Evolutionary conservation across 1,140 invertebrate species (phyloP), one percentile per base, ranked within the genome.

Genomic region (Achroia grisella): DNA sequence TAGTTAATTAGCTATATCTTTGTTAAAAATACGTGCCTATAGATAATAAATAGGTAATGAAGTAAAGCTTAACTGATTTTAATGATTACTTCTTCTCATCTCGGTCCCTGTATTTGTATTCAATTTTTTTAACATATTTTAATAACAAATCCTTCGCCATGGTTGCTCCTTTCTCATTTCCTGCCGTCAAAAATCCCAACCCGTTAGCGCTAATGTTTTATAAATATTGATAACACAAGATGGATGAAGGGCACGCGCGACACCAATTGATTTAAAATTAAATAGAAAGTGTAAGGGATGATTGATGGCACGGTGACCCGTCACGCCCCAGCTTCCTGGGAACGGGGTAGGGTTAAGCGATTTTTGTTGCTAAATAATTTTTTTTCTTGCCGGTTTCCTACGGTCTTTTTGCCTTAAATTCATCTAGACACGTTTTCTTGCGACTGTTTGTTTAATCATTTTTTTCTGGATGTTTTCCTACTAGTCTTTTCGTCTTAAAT

Each of bases 181-280:
- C 60, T 44, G n/a, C 39, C 39, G 34, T 48, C 34, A 43, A 13
- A 45, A 39, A 23, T 23, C 17, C 43, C 46, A 56, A 60, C 51
- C 51, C 57, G 46, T 53, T 42, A 29, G 43, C 27, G 48, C 36
- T 55, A 65, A 65, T 60, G 61, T 61, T 63, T 67, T 61, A 66
- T 68, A 71, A 78, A 78, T 73, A 73, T 80, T 76, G 76, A 80
- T 83, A 80, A 77, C 62, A 44, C 46, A 73, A 83, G 79, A 83
- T 80, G 70, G 79, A 83, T 80, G 69, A 42, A 8, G 42, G 56
- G 28, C 76, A 80, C 78, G 75, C 73, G 71, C 70, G 65, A 27
- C 56, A 23, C 56, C 65, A 82, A 82, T 82, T 82, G 78, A 82
- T 82, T 82, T 76, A 71, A 76, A 79, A 71, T 82, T 74, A 75